Percentiles rank a stretch among this genome's conserved stretches.
These are phyloP conservation scores for Leucosticte australis DNA, from an alignment of 2,113 vertebrate species.

Conservation along the genomic window DNA sequence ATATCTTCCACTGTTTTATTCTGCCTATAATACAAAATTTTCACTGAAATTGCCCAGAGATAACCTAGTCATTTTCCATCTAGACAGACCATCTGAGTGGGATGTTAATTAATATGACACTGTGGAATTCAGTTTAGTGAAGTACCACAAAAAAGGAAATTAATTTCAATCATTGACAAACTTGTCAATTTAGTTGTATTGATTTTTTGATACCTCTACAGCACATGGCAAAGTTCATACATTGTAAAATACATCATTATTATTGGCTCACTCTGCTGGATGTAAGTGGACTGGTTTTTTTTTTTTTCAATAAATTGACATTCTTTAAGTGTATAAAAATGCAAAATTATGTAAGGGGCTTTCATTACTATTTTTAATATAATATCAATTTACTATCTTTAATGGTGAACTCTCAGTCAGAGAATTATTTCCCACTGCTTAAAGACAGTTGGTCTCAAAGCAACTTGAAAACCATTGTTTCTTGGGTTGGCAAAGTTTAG, in stretches of 20 bases:
- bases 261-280: slow-evolving; percentile 7
- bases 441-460: neutral
- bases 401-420: neutral
- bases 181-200: slow-evolving; percentile 62
- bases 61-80: neutral
- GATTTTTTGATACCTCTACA: slow-evolving; percentile 46
- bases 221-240: slow-evolving; percentile 47
- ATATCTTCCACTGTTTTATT: neutral
- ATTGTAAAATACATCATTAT: slow-evolving; percentile 51
- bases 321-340: slow-evolving; percentile 33
- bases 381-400: neutral
- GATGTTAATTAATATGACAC: slow-evolving; percentile 5
- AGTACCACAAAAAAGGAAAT: slow-evolving; percentile 50
- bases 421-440: neutral
- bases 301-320: slow-evolving; percentile 32
- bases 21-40: neutral
- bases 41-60: neutral
- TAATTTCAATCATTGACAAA: slow-evolving; percentile 67
- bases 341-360: neutral
- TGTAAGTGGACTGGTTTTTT: neutral
- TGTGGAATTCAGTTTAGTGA: slow-evolving; percentile 53
- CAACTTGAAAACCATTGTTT: neutral
- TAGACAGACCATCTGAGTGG: neutral
- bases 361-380: slow-evolving; percentile 25
- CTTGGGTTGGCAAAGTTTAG: neutral